phyloP scores from a whole-genome alignment of 2,113 vertebrate genomes.

The Crotalus horridus region DNA sequence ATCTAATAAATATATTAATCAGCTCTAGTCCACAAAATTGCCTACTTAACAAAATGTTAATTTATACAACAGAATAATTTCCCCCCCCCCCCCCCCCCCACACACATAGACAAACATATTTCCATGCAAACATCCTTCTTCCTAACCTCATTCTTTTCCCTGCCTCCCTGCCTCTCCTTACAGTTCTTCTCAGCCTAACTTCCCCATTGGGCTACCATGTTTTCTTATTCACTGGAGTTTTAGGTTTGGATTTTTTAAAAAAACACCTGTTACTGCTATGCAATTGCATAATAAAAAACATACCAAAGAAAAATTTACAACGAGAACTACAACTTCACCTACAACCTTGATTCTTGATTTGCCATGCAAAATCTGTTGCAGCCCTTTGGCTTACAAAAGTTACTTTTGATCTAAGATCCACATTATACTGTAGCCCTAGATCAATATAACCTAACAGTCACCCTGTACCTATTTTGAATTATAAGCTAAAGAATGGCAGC shows the following conservation, averaged over 20 bases:
- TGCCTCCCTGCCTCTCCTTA: not conserved
- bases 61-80: not conserved
- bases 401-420: not conserved
- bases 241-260: not conserved
- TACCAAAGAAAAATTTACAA: not conserved
- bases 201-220: not conserved
- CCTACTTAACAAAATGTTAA: not conserved
- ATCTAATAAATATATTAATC: not conserved
- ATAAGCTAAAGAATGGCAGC: not conserved
- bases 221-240: not conserved
- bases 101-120: too few relatives aligned
- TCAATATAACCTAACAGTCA: not conserved
- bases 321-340: not conserved
- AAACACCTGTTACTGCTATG: not conserved
- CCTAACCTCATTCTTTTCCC: not conserved
- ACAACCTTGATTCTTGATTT: not conserved
- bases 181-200: not conserved
- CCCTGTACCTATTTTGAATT: not conserved
- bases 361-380: not conserved
- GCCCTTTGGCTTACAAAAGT: not conserved
- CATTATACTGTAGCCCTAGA: not conserved
- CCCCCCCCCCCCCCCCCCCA: fast-evolving
- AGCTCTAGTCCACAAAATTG: not conserved
- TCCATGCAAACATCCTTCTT: not conserved
- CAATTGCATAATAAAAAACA: not conserved